Conservation (phyloP, 2,888 invertebrate genomes). For the Carterocephalus palaemon region DNA sequence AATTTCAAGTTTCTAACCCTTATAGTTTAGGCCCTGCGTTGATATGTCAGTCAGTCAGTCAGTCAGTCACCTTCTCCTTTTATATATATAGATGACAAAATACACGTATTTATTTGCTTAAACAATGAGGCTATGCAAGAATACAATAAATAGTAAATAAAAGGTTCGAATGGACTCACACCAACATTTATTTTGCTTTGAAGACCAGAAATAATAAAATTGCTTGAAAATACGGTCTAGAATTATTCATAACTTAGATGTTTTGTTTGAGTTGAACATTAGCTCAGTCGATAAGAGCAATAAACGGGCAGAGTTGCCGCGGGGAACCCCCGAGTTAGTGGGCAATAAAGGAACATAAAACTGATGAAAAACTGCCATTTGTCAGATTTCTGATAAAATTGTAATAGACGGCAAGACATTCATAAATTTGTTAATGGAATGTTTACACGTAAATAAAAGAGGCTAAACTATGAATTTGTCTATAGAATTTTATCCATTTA, state of each 20-base stretch:
- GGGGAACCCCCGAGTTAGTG: slow-evolving; percentile 18
- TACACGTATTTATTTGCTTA: no score
- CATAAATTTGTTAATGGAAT: slow-evolving; percentile 5
- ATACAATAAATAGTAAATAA: neutral
- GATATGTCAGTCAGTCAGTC: no score
- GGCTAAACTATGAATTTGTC: no score
- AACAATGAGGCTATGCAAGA: no score
- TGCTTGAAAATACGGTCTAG: slow-evolving; percentile 18
- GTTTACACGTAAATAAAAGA: no score
- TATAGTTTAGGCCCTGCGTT: no score
- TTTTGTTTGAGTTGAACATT: slow-evolving; percentile 22
- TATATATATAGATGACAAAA: no score
- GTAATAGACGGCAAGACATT: slow-evolving; percentile 10
- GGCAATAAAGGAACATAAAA: slow-evolving; percentile 25
- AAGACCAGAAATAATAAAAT: slow-evolving; percentile 6
- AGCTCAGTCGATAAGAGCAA: slow-evolving; percentile 21
- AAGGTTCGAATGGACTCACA: neutral
- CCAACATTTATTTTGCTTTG: slow-evolving; percentile 7
- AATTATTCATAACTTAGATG: slow-evolving; percentile 20
- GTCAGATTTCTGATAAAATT: slow-evolving; percentile 24
- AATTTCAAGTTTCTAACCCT: no score
- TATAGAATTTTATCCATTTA: no score
- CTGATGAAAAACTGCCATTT: slow-evolving; percentile 23
- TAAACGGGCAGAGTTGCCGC: slow-evolving; percentile 21
- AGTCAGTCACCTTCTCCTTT: no score